A percentile compares a stretch with the other conserved stretches of the same genome.
Evolutionary conservation across 92 coral and sea anemone genomes (phyloP).

Genomic region (Bergia sp.): DNA sequence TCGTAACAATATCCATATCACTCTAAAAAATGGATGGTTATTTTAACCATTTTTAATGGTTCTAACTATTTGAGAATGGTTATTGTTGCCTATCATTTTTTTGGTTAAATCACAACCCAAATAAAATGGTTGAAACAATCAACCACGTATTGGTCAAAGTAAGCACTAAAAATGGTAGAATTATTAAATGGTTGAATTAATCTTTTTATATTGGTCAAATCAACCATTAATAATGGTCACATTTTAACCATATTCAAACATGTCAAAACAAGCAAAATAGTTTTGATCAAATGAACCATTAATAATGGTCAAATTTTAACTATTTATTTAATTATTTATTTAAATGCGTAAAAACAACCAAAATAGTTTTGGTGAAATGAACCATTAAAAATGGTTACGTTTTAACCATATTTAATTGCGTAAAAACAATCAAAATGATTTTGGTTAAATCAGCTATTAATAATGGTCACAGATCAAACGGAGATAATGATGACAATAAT

Average conservation of each 20-base stretch:
- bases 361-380: no score
- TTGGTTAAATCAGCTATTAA: neutral
- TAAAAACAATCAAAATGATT: no score
- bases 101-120: neutral
- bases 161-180: neutral
- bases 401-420: no score
- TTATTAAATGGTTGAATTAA: neutral
- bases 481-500: no score
- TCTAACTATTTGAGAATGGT: neutral
- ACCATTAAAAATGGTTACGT: no score
- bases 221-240: neutral
- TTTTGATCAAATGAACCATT: neutral
- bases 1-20: neutral
- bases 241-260: neutral
- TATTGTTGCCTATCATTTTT: neutral
- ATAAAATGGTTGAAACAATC: neutral
- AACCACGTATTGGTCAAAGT: neutral
- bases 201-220: neutral
- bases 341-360: no score
- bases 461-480: no score
- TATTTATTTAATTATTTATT: no score
- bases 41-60: constrained; percentile 2
- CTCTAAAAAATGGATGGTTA: neutral
- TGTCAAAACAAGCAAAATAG: neutral
- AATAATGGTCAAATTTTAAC: no score